Percentiles rank a stretch among this genome's conserved stretches.
Conservation (phyloP, 2,797 vertebrate species). For the Centroberyx gerrardi region DNA sequence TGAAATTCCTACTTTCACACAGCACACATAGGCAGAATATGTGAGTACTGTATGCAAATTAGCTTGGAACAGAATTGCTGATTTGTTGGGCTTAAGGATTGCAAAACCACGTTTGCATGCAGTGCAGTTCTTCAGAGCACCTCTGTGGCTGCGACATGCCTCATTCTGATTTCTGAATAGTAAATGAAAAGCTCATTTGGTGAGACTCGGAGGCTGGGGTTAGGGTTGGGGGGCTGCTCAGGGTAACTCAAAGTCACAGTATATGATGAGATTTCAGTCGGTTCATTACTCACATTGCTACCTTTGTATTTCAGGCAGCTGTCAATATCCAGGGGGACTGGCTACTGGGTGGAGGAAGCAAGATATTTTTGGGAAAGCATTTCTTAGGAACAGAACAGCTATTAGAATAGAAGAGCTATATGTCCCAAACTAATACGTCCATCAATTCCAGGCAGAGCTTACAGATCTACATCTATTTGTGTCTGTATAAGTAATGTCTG, state of each 20-base stretch:
- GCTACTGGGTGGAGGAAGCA: slow-evolving; percentile 18
- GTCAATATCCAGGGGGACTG: slow-evolving; percentile 58
- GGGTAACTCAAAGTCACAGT: slow-evolving; percentile 60
- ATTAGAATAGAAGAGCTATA: slow-evolving; percentile 37
- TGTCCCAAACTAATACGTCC: slow-evolving; percentile 28
- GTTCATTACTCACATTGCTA: slow-evolving; percentile 68
- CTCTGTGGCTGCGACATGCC: slow-evolving; percentile 48
- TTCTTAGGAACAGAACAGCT: slow-evolving; percentile 35
- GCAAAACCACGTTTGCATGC: slow-evolving; percentile 67
- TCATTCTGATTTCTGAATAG: slow-evolving; percentile 69
- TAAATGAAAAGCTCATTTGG: slow-evolving; percentile 81
- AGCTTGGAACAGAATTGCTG: slow-evolving; percentile 53
- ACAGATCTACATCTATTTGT: slow-evolving; percentile 18
- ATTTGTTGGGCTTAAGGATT: slow-evolving; percentile 59
- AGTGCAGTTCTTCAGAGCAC: slow-evolving; percentile 56
- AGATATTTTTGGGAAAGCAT: slow-evolving; percentile 45
- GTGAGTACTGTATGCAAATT: slow-evolving; percentile 60
- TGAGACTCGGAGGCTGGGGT: slow-evolving; percentile 45
- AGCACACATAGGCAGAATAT: slow-evolving; percentile 35
- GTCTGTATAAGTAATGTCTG: slow-evolving; percentile 8
- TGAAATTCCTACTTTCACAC: slow-evolving; percentile 39
- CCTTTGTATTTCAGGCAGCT: slow-evolving; percentile 67
- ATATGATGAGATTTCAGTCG: slow-evolving; percentile 74
- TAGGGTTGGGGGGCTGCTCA: slow-evolving; percentile 52
- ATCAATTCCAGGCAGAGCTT: slow-evolving; percentile 25